phyloP scores from a whole-genome alignment of 2,888 invertebrate species.

The Brachynemurus nebulosus region DNA sequence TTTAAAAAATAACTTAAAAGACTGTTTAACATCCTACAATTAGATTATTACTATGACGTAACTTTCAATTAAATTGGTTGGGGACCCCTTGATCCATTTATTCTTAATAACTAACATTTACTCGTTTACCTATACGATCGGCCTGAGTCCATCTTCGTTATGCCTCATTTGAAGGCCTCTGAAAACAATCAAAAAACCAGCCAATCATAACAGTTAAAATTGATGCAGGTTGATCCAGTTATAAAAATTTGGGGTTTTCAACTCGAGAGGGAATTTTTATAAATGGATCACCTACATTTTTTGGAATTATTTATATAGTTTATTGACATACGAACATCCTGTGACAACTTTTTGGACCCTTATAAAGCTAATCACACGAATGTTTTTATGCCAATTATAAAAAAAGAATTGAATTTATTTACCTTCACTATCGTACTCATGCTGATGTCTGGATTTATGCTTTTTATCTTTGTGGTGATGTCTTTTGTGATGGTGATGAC shows the following conservation, averaged over 20 bases:
- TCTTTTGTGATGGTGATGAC: constrained; percentile 41
- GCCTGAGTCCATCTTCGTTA: constrained; percentile 3
- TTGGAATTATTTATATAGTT: too few species aligned
- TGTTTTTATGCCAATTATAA: constrained; percentile 7
- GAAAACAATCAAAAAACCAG: constrained; percentile 11
- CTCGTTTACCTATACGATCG: constrained; percentile 2
- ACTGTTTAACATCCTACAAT: too few species aligned
- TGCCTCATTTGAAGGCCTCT: constrained; percentile 6
- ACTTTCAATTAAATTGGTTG: too few species aligned
- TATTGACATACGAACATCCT: neutral
- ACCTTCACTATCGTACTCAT: constrained; percentile 41
- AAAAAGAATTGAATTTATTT: constrained; percentile 25
- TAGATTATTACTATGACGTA: too few species aligned
- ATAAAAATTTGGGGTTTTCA: too few species aligned
- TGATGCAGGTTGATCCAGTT: too few species aligned
- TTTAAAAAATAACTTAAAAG: too few species aligned
- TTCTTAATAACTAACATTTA: too few species aligned
- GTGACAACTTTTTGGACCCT: constrained; percentile 5
- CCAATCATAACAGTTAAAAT: constrained; percentile 9
- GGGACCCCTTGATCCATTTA: too few species aligned
- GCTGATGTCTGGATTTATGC: constrained; percentile 25
- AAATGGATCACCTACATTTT: too few species aligned
- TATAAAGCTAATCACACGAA: constrained; percentile 3
- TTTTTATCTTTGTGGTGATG: constrained; percentile 31
- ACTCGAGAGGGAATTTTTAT: too few species aligned